Evolutionary conservation across 2,888 invertebrate species (phyloP), one percentile per base, ranked within the genome.

Genomic region (Aleiodes alternator): DNA sequence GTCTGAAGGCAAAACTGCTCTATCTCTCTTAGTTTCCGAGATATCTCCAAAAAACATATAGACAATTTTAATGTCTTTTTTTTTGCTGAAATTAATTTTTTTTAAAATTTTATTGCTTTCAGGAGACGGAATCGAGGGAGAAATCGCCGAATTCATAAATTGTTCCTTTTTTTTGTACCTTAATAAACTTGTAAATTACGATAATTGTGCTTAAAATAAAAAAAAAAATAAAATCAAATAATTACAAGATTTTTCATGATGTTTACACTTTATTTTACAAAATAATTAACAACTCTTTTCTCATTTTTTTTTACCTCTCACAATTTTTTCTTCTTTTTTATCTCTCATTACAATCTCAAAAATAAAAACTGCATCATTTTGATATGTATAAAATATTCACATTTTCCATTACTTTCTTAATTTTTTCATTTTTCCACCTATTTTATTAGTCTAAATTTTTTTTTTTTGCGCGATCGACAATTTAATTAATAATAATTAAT

Each of bases 341-440:
- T n/a, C n/a, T n/a, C n/a, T n/a, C n/a, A 23, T 23, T 23, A 1
- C 7, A 56, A 29, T 12, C 34, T 69, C 16, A 59, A 43, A 23
- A 73, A 59, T 56, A 59, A 59, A 23, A 57, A 59, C 50, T 55
- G 69, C 68, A 50, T 73, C 48, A 64, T 73, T 64, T 76, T 84
- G 82, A 85, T 87, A 88, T 88, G 84, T 87, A 87, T 87, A 87
- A 34, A 34, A 80, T 88, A 89, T 87, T 87, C 87, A 88, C 87
- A 89, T 34, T 34, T 34, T 34, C 34, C 4, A 6, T 34, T 34
- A 2, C 3, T 34, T 34, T 6, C 3, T 34, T 34, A 34, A 34
- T 34, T 23, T 23, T 23, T 23, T 1, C 1, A 2, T 34, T 34
- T 34, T 34, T 34, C 2, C 23, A 23, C 23, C 23, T 23, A 23